Evolutionary conservation across 2,113 vertebrate species (phyloP).

Genomic region (Cheirogaleus medius): DNA sequence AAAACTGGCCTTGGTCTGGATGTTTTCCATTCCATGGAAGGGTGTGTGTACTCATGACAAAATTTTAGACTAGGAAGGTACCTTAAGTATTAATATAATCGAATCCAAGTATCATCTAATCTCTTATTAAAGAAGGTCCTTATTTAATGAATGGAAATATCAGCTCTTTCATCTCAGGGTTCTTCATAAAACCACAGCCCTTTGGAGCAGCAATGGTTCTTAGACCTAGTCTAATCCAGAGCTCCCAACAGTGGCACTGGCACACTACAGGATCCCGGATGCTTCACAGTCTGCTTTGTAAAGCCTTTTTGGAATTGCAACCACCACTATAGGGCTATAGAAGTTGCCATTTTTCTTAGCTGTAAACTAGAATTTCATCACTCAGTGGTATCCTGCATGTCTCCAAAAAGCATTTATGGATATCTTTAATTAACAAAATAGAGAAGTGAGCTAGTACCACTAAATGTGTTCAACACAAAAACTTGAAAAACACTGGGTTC

Average conservation of each 20-base stretch:
- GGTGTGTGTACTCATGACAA: neutral
- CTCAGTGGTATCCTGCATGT: neutral
- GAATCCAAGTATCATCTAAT: neutral
- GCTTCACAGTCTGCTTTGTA: neutral
- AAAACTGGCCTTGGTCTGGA: neutral
- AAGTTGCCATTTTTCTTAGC: neutral
- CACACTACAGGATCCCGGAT: neutral
- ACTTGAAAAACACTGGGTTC: neutral
- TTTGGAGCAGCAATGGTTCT: neutral
- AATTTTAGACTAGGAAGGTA: neutral
- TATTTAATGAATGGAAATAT: neutral
- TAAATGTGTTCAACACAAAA: neutral
- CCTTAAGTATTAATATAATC: neutral
- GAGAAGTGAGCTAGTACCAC: neutral
- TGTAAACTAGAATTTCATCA: neutral
- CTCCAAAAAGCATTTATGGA: neutral
- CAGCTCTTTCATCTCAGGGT: neutral
- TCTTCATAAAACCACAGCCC: neutral
- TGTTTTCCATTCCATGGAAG: neutral
- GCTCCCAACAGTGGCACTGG: neutral
- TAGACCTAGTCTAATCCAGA: neutral
- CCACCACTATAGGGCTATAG: neutral
- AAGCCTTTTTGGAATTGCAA: neutral
- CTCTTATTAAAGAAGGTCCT: neutral
- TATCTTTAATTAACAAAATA: neutral